Evolutionary conservation across 2,797 vertebrate species (phyloP).

Genomic region (Tenualosa ilisha): DNA sequence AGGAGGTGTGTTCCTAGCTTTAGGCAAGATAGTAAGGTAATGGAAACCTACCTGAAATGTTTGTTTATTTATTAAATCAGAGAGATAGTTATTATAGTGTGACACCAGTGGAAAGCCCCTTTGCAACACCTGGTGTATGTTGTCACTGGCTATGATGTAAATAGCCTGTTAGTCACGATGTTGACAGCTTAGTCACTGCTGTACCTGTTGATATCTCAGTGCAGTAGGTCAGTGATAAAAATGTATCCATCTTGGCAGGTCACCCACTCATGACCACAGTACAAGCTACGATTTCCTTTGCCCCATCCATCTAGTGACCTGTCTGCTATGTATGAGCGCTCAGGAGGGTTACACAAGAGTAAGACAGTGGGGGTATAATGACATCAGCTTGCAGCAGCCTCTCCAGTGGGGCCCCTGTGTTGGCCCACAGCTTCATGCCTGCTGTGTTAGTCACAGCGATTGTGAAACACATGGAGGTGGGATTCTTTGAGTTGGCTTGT

Average conservation of each 20-base stretch:
- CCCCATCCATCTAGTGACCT: background rate
- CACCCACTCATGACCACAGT: background rate
- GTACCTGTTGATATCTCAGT: background rate
- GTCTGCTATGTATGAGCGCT: background rate
- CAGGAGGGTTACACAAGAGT: background rate
- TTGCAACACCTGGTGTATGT: background rate
- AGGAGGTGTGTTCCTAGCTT: too few species aligned
- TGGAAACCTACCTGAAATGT: background rate
- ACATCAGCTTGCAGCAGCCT: background rate
- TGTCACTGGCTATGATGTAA: background rate
- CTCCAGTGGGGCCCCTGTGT: background rate
- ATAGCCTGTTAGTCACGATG: background rate
- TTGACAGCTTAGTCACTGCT: background rate
- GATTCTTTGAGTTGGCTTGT: background rate
- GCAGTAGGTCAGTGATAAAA: background rate
- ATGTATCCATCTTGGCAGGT: conserved; percentile 2
- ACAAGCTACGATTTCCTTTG: background rate
- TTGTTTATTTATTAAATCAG: background rate
- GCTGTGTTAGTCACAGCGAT: background rate
- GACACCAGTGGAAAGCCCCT: background rate
- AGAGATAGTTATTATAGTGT: background rate
- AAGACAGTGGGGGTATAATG: background rate
- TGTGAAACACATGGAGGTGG: background rate
- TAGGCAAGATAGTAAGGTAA: background rate
- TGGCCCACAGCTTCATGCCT: background rate